Evolutionary conservation across 2,888 invertebrate species (phyloP).

Genomic region (Melipona bicolor): DNA sequence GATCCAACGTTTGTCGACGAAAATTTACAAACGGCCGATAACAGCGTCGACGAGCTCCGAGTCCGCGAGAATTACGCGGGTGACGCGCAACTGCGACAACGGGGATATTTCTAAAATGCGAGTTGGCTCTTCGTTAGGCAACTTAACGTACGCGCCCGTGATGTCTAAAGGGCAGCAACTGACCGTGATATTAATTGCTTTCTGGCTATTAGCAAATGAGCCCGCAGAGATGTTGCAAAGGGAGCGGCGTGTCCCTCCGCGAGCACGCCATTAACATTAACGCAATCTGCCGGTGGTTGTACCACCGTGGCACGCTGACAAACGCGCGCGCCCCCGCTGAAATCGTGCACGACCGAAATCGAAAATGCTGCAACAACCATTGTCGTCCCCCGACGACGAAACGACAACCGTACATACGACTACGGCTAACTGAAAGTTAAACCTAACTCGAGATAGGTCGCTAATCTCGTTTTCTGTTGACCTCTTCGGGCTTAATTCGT

Average conservation of each 20-base stretch:
- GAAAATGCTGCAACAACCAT: not conserved
- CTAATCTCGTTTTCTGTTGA: not conserved
- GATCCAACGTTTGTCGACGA: not conserved
- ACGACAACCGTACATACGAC: not conserved
- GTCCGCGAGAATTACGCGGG: not conserved
- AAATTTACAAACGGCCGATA: not conserved
- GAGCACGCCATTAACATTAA: conserved; percentile 73
- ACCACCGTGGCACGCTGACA: not conserved
- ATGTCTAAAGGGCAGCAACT: conserved; percentile 70
- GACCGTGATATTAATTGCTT: conserved; percentile 79
- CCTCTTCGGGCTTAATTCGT: not conserved
- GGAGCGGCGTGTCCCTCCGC: conserved; percentile 41
- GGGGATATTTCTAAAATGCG: conserved; percentile 17
- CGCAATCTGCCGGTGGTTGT: conserved; percentile 25
- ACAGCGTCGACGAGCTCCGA: not conserved
- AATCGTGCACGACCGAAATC: conserved; percentile 6
- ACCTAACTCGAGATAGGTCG: not conserved
- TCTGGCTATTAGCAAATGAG: conserved; percentile 79
- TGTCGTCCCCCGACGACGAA: not conserved
- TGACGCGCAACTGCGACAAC: not conserved
- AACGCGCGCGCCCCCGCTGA: not conserved
- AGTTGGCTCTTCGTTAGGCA: conserved; percentile 6
- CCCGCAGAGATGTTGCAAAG: conserved; percentile 63
- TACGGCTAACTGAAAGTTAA: not conserved
- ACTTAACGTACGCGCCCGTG: conserved; percentile 39